Evolutionary conservation across 2,888 invertebrate species (phyloP).

Genomic region (Heliconius charithonia): DNA sequence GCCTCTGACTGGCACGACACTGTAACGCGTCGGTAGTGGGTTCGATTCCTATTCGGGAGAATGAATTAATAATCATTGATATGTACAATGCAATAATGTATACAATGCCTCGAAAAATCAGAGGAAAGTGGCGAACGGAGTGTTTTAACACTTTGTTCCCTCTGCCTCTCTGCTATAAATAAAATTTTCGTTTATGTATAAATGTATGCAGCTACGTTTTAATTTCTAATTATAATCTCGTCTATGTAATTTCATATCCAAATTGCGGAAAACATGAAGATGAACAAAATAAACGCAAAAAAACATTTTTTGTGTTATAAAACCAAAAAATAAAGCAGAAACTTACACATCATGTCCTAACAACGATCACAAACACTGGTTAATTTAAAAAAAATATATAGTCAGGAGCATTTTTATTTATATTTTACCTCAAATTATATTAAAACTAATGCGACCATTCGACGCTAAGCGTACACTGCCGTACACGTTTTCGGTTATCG

Average conservation of each 20-base stretch:
- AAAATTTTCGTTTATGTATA: not conserved
- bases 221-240: not conserved
- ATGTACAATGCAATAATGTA: too few species aligned
- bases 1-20: too few species aligned
- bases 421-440: not conserved
- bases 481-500: slow-evolving; percentile 13
- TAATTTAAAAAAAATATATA: not conserved
- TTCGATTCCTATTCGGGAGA: not conserved
- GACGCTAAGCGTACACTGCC: not conserved
- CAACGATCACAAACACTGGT: too few species aligned
- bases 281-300: not conserved
- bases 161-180: not conserved
- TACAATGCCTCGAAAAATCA: not conserved
- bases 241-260: not conserved
- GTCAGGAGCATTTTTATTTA: not conserved
- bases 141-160: not conserved
- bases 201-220: not conserved
- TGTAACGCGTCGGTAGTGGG: not conserved
- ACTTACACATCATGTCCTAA: not conserved
- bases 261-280: not conserved
- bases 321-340: not conserved
- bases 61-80: too few species aligned
- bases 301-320: not conserved
- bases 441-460: not conserved
- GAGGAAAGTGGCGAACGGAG: not conserved